Evolutionary conservation across 2,113 vertebrate genomes (phyloP).

Genomic region (Oceanodroma tethys): DNA sequence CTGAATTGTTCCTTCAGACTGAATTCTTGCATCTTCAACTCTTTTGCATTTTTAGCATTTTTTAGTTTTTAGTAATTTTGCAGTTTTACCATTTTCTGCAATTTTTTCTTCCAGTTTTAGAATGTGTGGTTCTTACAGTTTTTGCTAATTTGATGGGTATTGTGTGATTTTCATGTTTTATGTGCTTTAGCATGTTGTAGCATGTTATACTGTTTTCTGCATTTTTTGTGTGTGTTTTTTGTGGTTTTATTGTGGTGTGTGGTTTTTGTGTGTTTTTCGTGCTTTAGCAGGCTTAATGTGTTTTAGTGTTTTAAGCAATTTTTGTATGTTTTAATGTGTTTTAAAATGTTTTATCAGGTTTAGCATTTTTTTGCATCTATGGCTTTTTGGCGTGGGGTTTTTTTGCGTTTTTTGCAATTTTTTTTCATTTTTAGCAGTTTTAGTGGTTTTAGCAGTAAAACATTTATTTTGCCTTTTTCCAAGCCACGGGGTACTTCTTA

Average conservation of each 20-base stretch:
- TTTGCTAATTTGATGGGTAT: neutral
- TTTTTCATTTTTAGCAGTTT: fast-evolving
- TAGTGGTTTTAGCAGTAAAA: neutral
- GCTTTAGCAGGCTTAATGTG: neutral
- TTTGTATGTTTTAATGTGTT: neutral
- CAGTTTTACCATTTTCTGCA: neutral
- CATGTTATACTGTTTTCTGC: neutral
- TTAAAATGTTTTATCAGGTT: neutral
- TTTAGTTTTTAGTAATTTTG: neutral
- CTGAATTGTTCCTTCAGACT: neutral
- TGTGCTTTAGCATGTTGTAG: neutral
- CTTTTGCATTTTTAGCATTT: neutral
- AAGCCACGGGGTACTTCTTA: neutral
- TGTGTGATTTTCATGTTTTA: neutral
- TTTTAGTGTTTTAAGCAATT: neutral
- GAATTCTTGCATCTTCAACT: neutral
- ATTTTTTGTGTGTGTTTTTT: neutral
- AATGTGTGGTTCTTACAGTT: fast-evolving
- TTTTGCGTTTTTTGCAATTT: neutral
- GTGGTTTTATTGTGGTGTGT: neutral
- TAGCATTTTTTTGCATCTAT: neutral
- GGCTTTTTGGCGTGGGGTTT: neutral
- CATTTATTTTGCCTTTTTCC: neutral
- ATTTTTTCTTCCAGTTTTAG: neutral
- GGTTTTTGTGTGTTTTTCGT: neutral